These are phyloP conservation scores for Drosophila nikananu DNA, from an alignment of 1,140 invertebrate species.

Conservation along the genomic window DNA sequence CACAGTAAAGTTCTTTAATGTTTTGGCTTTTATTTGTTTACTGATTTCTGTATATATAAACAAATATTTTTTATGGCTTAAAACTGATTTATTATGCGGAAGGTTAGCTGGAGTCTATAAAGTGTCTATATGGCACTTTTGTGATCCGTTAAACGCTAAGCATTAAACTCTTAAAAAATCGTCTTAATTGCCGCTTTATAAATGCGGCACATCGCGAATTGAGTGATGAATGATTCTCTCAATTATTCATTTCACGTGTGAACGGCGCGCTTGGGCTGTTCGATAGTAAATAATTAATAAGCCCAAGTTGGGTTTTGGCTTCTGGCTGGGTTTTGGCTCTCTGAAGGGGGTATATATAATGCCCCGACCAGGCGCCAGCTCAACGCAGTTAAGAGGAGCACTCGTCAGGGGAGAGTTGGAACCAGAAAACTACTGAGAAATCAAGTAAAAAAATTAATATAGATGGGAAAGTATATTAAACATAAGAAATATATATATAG, in stretches of 20 bases:
- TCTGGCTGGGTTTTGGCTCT: not conserved
- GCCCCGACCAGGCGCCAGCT: not conserved
- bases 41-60: not conserved
- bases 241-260: conserved; percentile 58
- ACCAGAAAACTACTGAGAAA: not conserved
- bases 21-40: not conserved
- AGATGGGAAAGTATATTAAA: too few relatives aligned
- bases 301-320: not conserved
- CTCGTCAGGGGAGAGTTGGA: not conserved
- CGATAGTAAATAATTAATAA: conserved; percentile 34
- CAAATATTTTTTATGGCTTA: not conserved
- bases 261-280: conserved; percentile 32
- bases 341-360: conserved; percentile 7
- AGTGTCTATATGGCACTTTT: not conserved
- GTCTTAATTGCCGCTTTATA: conserved; percentile 22
- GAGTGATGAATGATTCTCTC: not conserved
- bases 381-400: conserved; percentile 8
- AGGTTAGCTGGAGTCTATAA: not conserved
- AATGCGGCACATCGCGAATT: conserved; percentile 20
- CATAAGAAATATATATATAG: too few relatives aligned
- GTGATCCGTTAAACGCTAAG: conserved; percentile 6
- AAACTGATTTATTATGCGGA: conserved; percentile 25
- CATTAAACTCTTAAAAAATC: conserved; percentile 1
- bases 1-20: not conserved
- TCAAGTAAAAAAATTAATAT: not conserved